These are phyloP conservation scores for Urocolius indicus DNA, from an alignment of 2,113 vertebrate genomes.

Conservation along the genomic window DNA sequence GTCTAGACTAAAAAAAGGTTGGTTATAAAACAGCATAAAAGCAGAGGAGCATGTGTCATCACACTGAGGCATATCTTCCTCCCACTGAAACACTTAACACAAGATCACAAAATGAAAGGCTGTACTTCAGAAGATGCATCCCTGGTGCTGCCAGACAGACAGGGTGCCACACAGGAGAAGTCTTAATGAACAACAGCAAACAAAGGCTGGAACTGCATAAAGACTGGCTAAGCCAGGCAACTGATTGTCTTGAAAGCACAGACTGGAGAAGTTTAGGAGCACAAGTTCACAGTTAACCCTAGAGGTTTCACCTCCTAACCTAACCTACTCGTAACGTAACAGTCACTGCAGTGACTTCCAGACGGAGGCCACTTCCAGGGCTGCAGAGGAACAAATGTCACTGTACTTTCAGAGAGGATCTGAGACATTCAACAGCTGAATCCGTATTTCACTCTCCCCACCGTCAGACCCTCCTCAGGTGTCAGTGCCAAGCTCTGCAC, in stretches of 20 bases:
- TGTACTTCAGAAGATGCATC: conserved; percentile 12
- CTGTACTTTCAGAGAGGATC: background rate
- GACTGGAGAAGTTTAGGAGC: background rate
- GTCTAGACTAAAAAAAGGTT: conserved; percentile 62
- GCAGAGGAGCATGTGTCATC: conserved; percentile 15
- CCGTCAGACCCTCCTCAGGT: background rate
- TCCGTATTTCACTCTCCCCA: background rate
- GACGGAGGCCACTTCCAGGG: background rate
- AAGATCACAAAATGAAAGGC: conserved; percentile 1
- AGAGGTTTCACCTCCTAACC: background rate
- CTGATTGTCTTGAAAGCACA: conserved; percentile 26
- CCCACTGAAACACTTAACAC: conserved; percentile 35
- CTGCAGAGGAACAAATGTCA: background rate
- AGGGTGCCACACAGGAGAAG: background rate
- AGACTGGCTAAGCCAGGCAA: conserved; percentile 44
- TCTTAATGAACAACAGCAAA: conserved; percentile 9
- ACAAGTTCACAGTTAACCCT: background rate
- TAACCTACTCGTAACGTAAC: background rate
- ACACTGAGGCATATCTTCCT: background rate
- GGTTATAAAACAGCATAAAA: conserved; percentile 55
- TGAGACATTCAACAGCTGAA: background rate
- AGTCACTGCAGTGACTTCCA: background rate
- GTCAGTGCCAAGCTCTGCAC: background rate
- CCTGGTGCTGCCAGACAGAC: background rate
- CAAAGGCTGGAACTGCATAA: background rate